Base-by-base conservation (phyloP, 1,140 invertebrate genomes). In the Bombus waltoni region DNA sequence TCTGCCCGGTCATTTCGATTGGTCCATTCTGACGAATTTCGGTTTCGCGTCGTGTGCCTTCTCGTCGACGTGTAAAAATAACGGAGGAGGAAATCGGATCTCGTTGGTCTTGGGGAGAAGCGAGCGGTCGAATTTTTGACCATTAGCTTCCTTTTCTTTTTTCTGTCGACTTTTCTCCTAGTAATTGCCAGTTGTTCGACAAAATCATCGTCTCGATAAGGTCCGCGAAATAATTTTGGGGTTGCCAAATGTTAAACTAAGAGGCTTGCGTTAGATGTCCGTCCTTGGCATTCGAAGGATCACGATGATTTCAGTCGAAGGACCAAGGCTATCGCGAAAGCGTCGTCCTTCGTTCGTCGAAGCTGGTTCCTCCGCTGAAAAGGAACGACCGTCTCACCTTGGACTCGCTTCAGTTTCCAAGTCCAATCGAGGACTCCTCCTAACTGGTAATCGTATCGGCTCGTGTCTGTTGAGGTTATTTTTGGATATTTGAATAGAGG, bases 301-400 rank as follows among this genome's bases (percentile, higher is more conserved):
- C 68, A 86, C 8, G 80, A 81, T 90, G 74, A 89, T 90, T 90
- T 85, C 28, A 53, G 73, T 42, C 65, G 40, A 53, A 62, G 44
- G 83, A 86, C 82, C 86, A 77, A 87, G 89, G 89, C 44, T 72
- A 70, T 11, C 79, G 42, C 59, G 13, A 78, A 80, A 86, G 70
- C 82, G 89, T 90, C 88, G 81, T 90, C 89, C 82, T 90, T 90
- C 78, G 70, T 78, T 86, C 62, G 15, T 42, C 80, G 59, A 77
- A 85, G 85, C 66, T 84, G 47, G 65, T 59, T 78, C 38, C 53
- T 59, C 32, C 42, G 47, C 28, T 65, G 65, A 71, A 73, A 81
- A 72, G 57, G 70, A 11, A 47, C 53, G 76, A 87, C 82, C 76
- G 78, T 68, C 82, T 47, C 53, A 83, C 86, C 87, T 87, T 84